Evolutionary conservation across 1,140 invertebrate species (phyloP).

Genomic region (Limonius californicus): DNA sequence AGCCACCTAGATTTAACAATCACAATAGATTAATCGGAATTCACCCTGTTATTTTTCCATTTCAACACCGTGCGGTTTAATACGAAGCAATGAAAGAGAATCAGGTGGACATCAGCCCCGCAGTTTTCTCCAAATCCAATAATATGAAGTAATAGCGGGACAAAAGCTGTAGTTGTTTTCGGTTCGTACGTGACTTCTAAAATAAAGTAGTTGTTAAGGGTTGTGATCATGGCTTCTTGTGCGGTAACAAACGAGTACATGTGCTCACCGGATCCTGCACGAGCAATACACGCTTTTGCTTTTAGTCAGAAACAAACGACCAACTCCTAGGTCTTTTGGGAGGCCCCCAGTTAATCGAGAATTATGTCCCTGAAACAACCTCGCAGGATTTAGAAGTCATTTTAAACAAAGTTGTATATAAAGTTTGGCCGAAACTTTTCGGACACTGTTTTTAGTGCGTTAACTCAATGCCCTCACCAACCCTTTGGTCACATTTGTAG

Average conservation of each 20-base stretch:
- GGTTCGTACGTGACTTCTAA: constrained; percentile 9
- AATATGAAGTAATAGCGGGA: not conserved
- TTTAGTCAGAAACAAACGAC: constrained; percentile 27
- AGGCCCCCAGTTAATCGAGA: constrained; percentile 25
- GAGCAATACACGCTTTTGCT: constrained; percentile 25
- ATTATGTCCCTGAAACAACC: constrained; percentile 19
- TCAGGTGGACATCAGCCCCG: no score
- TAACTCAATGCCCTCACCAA: not conserved
- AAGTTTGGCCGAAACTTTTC: constrained; percentile 7
- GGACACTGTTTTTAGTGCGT: not conserved
- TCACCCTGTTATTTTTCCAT: no score
- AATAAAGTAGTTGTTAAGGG: constrained; percentile 4
- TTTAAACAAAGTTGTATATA: constrained; percentile 1
- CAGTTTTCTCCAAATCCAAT: not conserved
- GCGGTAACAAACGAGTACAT: constrained; percentile 27
- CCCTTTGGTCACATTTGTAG: not conserved
- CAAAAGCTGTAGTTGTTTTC: not conserved
- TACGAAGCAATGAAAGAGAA: no score
- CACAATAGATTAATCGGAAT: no score
- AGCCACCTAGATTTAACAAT: not conserved
- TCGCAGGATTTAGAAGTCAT: constrained; percentile 8
- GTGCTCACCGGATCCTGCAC: constrained; percentile 22
- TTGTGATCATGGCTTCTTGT: constrained; percentile 8
- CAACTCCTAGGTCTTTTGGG: constrained; percentile 25
- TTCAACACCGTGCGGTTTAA: no score